A percentile compares a stretch with the other conserved stretches of the same genome.
Conservation (phyloP, 2,888 invertebrate species). For the Cosmorhoe ocellata region DNA sequence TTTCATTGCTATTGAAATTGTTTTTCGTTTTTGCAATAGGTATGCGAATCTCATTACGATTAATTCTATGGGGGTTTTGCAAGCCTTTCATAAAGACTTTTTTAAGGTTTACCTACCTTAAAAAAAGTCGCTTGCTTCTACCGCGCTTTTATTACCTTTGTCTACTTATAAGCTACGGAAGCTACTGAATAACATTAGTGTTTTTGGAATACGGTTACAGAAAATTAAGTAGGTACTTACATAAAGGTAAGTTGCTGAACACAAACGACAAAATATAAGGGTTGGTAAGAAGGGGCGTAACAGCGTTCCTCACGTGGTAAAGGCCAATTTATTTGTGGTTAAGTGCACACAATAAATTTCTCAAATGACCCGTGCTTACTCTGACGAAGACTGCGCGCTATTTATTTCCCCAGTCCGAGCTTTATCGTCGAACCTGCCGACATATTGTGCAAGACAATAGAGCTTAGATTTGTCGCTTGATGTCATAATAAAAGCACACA, state of each 20-base stretch:
- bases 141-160: too few relatives aligned
- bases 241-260: constrained; percentile 1
- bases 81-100: too few relatives aligned
- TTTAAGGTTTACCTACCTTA: too few relatives aligned
- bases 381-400: constrained; percentile 72
- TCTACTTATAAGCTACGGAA: too few relatives aligned
- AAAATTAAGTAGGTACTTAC: too few relatives aligned
- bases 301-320: constrained; percentile 54
- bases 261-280: constrained; percentile 18
- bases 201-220: too few relatives aligned
- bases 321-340: constrained; percentile 79
- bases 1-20: constrained; percentile 8
- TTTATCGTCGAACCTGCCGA: constrained; percentile 64
- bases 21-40: constrained; percentile 4
- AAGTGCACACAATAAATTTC: constrained; percentile 81
- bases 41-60: constrained; percentile 5
- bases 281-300: constrained; percentile 19
- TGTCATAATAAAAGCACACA: constrained; percentile 59
- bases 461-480: constrained; percentile 65
- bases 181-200: too few relatives aligned
- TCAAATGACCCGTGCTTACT: constrained; percentile 77
- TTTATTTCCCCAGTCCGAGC: constrained; percentile 72
- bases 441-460: constrained; percentile 60
- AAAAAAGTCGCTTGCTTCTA: too few relatives aligned
- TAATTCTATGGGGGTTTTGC: too few relatives aligned